A percentile compares a stretch with the other conserved stretches of the same genome.
phyloP scores from a whole-genome alignment of 2,888 invertebrate genomes.

The Diabrotica balteata region DNA sequence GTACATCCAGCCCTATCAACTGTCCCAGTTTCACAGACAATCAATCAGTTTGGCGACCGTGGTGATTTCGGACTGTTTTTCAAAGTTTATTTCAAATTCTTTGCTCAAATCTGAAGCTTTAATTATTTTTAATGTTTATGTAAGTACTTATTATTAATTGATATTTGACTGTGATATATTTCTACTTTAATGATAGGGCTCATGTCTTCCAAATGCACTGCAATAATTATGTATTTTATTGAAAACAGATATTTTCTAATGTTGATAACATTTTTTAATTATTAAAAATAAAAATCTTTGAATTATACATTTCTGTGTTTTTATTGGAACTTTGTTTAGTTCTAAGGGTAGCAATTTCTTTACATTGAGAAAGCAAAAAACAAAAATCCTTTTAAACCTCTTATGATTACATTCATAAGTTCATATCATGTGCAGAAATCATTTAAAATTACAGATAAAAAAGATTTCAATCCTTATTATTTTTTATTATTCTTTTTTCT shows the following conservation, averaged over 20 bases:
- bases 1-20: slow-evolving; percentile 64
- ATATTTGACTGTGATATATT: slow-evolving; percentile 16
- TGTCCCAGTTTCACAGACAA: slow-evolving; percentile 33
- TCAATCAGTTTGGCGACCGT: slow-evolving; percentile 68
- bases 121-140: slow-evolving; percentile 33
- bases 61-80: slow-evolving; percentile 54
- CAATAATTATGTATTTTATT: slow-evolving; percentile 13
- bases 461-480: too few relatives aligned
- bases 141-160: slow-evolving; percentile 12
- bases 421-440: too few relatives aligned
- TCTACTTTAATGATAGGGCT: slow-evolving; percentile 5
- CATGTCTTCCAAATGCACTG: slow-evolving; percentile 17
- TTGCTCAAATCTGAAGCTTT: slow-evolving; percentile 35
- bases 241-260: slow-evolving; percentile 5
- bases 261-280: not conserved
- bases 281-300: slow-evolving; percentile 7
- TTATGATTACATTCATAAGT: too few relatives aligned
- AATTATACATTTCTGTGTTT: not conserved
- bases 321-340: too few relatives aligned
- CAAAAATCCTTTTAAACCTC: too few relatives aligned
- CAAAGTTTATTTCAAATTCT: slow-evolving; percentile 21
- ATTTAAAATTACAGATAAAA: too few relatives aligned
- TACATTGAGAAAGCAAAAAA: too few relatives aligned
- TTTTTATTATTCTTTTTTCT: too few relatives aligned
- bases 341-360: too few relatives aligned